Percentiles rank a stretch among this genome's conserved stretches.
Evolutionary conservation across 1,140 invertebrate genomes (phyloP).

Genomic region (Drosophila pectinifera): DNA sequence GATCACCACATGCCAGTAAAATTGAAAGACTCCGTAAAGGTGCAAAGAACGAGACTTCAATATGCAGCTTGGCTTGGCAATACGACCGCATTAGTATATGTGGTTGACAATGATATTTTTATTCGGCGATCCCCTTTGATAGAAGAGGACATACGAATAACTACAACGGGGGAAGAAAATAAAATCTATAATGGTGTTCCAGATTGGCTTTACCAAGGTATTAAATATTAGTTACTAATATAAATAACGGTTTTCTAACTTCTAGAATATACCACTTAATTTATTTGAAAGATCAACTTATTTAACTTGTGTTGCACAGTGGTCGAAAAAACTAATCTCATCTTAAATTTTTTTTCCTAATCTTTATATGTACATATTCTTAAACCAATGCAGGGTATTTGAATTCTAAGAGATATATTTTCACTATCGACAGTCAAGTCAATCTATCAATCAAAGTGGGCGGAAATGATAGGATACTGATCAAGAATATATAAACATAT

Average conservation of each 20-base stretch:
- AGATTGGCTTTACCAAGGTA: constrained; percentile 97
- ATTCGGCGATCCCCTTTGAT: constrained; percentile 89
- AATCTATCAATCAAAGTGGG: no score
- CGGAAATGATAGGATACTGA: no score
- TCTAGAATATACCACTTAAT: no score
- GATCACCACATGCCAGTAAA: constrained; percentile 93
- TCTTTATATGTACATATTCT: no score
- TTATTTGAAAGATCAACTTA: no score
- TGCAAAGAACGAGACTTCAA: constrained; percentile 90
- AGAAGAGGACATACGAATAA: constrained; percentile 88
- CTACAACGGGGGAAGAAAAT: constrained; percentile 90
- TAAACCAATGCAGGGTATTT: no score
- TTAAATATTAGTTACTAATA: neutral
- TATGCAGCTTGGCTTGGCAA: constrained; percentile 92
- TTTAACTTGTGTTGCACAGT: no score
- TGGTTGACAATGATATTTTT: constrained; percentile 95
- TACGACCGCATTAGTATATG: constrained; percentile 89
- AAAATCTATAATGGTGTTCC: constrained; percentile 95
- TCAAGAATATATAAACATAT: no score
- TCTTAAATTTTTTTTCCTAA: no score
- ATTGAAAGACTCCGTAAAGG: constrained; percentile 88
- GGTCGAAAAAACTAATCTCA: no score
- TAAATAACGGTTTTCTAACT: neutral
- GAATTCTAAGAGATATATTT: no score
- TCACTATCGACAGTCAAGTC: no score